phyloP scores from a whole-genome alignment of 2,888 invertebrate species.

The Nymphalis urticae region DNA sequence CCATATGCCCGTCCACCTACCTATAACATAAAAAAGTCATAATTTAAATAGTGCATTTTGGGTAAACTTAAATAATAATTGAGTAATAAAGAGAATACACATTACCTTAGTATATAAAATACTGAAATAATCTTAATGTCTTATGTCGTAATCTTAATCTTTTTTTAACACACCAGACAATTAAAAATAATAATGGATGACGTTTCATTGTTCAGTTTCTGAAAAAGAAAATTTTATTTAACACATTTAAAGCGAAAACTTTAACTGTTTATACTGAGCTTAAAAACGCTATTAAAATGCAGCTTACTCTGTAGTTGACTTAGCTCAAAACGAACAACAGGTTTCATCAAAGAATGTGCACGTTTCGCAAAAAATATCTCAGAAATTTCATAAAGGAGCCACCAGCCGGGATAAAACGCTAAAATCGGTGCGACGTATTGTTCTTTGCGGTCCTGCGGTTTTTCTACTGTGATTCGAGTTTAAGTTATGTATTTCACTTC shows the following conservation, averaged over 20 bases:
- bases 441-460: conserved; percentile 24
- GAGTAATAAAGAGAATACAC: too few relatives aligned
- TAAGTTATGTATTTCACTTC: conserved; percentile 18
- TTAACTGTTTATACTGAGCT: conserved; percentile 6
- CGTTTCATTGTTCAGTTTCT: background rate
- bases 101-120: too few relatives aligned
- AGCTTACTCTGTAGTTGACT: conserved; percentile 22
- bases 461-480: conserved; percentile 11
- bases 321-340: conserved; percentile 24
- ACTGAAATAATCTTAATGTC: too few relatives aligned
- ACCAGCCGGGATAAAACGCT: conserved; percentile 24
- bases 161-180: too few relatives aligned
- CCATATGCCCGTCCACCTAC: too few relatives aligned
- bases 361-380: conserved; percentile 15
- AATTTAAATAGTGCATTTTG: too few relatives aligned
- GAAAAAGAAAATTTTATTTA: conserved; percentile 1
- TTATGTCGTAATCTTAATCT: too few relatives aligned
- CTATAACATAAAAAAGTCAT: too few relatives aligned
- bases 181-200: too few relatives aligned
- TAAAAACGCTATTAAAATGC: conserved; percentile 24
- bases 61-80: too few relatives aligned
- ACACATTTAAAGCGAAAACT: conserved; percentile 3
- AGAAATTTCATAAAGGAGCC: conserved; percentile 11
- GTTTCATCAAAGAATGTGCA: conserved; percentile 28
- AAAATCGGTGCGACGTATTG: conserved; percentile 30